Evolutionary conservation across 1,140 invertebrate genomes (phyloP), one percentile per base, ranked within the genome.

Genomic region (Drosophila pruinosa): DNA sequence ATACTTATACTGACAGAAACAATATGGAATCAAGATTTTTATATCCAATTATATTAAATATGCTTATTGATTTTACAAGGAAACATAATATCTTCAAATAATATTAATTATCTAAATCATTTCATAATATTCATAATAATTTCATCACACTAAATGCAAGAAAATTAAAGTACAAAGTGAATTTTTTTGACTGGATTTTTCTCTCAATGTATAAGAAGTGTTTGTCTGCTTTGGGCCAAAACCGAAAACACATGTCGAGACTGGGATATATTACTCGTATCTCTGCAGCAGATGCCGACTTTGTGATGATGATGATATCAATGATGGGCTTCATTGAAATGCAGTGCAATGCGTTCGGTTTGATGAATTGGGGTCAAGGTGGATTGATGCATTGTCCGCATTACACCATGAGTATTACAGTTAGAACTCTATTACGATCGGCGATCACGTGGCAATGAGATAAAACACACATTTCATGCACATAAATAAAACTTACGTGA

Each of bases 401-500:
- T 78, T 31, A 34, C 36, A n/a, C 8, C 38, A 34, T 39, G 12
- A 47, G 3, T 36, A 72, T 69, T 69, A 86, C 72, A 73, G 80
- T 76, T 86, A 83, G 80, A 83, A 76, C 67, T 39, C 45, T 38
- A 43, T 75, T 43, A 70, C 7, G 43, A 56, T 64, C 48, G 14
- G 28, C 68, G 72, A 80, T 80, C 77, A 80, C 77, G 68, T 81
- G 64, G 57, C 54, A 52, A 61, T 81, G 73, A 54, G 56, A 77
- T 67, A 73, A 58, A 68, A 63, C 15, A 39, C 8, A n/a, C 78
- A 22, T 34, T 47, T 7, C 5, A 38, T 26, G 28, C 19, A 15
- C 53, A 72, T 72, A 72, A 82, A 78, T 75, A 64, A 54, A 56
- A 14, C 45, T 59, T 86, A 83, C 81, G 79, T 83, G 81, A 80